These are phyloP conservation scores for Pseudochirops cupreus DNA, from an alignment of 2,797 vertebrate species.

Conservation along the genomic window DNA sequence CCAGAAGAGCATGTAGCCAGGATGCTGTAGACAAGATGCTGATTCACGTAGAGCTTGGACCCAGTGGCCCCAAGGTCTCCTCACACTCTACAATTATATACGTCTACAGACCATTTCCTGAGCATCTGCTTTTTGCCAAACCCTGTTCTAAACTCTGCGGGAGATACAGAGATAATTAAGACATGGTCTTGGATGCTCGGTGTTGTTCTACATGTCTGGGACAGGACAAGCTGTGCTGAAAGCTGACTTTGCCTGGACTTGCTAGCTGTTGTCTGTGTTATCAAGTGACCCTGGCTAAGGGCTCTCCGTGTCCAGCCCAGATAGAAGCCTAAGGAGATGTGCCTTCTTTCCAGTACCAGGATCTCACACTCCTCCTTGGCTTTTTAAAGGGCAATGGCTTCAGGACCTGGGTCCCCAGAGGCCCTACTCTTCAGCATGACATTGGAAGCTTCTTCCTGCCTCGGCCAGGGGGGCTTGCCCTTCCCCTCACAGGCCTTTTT, in stretches of 20 bases:
- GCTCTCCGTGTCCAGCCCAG: not conserved
- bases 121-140: not conserved
- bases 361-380: not conserved
- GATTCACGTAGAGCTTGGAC: not conserved
- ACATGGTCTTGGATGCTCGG: not conserved
- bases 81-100: not conserved
- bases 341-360: not conserved
- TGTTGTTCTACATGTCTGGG: not conserved
- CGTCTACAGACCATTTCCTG: not conserved
- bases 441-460: not conserved
- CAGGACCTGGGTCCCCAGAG: not conserved
- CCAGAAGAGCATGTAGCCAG: not conserved
- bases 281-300: not conserved
- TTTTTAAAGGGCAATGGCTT: not conserved
- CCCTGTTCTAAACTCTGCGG: not conserved
- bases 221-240: not conserved
- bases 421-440: not conserved
- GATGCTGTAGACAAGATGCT: not conserved
- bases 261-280: not conserved
- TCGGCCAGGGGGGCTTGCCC: not conserved
- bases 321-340: not conserved
- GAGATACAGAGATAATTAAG: not conserved
- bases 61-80: not conserved
- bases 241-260: not conserved
- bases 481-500: not conserved